Conservation (phyloP, 2,797 vertebrate genomes). For the Pteropus rufus region DNA sequence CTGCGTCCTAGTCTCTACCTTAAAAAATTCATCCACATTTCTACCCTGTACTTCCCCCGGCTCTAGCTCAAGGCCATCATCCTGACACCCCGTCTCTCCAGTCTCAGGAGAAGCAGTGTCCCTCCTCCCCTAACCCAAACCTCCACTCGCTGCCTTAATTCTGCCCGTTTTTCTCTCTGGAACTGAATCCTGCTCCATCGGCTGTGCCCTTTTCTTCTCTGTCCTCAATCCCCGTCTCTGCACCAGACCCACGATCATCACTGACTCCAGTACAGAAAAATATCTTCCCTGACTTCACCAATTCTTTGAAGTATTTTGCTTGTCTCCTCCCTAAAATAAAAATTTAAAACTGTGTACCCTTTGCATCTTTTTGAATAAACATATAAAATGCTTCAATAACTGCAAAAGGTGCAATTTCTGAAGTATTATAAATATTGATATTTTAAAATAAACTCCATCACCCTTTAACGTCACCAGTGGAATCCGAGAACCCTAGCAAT, state of each 20-base stretch:
- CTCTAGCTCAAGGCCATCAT: background rate
- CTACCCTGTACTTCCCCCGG: background rate
- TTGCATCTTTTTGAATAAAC: background rate
- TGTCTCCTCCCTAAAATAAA: background rate
- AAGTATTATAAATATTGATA: constrained; percentile 23
- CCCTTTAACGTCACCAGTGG: background rate
- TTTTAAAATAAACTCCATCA: constrained; percentile 33
- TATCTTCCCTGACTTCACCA: background rate
- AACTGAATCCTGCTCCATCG: background rate
- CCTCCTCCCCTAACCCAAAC: background rate
- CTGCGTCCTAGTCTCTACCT: background rate
- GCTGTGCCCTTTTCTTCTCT: background rate
- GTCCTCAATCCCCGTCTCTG: background rate
- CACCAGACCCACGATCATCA: background rate
- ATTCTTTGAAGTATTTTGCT: background rate
- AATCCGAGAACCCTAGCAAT: background rate
- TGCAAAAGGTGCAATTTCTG: constrained; percentile 42
- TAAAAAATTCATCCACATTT: background rate
- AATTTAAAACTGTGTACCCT: background rate
- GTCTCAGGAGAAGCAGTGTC: background rate
- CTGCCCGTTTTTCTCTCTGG: background rate
- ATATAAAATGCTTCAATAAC: background rate
- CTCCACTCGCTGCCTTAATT: background rate
- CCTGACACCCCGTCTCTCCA: no score
- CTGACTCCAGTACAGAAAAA: background rate